Percentiles rank a stretch among this genome's conserved stretches.
Evolutionary conservation across 2,888 invertebrate species (phyloP).

Genomic region (Meliscaeva auricollis): DNA sequence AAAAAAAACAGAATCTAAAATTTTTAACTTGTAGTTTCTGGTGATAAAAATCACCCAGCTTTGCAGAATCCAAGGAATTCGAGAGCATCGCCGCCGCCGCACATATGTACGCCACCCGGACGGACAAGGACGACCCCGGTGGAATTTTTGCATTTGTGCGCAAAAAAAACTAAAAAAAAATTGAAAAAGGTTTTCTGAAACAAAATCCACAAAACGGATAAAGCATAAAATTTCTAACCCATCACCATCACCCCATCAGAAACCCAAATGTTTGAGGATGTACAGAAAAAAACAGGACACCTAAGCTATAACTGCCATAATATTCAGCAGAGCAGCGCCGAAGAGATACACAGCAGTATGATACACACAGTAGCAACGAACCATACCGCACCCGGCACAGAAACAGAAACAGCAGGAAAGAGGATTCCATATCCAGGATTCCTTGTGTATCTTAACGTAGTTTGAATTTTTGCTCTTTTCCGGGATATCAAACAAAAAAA

Average conservation of each 20-base stretch:
- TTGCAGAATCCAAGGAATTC: slow-evolving; percentile 59
- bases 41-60: slow-evolving; percentile 62
- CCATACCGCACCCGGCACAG: slow-evolving; percentile 5
- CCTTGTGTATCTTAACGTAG: slow-evolving; percentile 64
- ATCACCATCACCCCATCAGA: not conserved
- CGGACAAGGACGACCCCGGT: slow-evolving; percentile 18
- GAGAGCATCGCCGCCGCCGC: slow-evolving; percentile 4
- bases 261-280: slow-evolving; percentile 44
- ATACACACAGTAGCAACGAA: slow-evolving; percentile 26
- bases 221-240: slow-evolving; percentile 69
- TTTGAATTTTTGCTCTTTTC: slow-evolving; percentile 42
- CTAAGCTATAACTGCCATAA: slow-evolving; percentile 54
- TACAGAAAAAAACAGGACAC: slow-evolving; percentile 49
- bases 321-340: slow-evolving; percentile 20
- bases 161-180: slow-evolving; percentile 20
- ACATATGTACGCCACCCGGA: slow-evolving; percentile 4
- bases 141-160: slow-evolving; percentile 65
- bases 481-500: slow-evolving; percentile 15
- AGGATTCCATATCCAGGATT: slow-evolving; percentile 45
- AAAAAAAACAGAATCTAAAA: slow-evolving; percentile 20
- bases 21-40: slow-evolving; percentile 66
- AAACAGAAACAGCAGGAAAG: slow-evolving; percentile 5
- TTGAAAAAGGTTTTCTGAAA: slow-evolving; percentile 54
- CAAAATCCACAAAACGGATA: slow-evolving; percentile 73
- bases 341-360: not conserved